Evolutionary conservation across 2,113 vertebrate species (phyloP), one percentile per base, ranked within the genome.

Genomic region (Syngnathus scovelli): DNA sequence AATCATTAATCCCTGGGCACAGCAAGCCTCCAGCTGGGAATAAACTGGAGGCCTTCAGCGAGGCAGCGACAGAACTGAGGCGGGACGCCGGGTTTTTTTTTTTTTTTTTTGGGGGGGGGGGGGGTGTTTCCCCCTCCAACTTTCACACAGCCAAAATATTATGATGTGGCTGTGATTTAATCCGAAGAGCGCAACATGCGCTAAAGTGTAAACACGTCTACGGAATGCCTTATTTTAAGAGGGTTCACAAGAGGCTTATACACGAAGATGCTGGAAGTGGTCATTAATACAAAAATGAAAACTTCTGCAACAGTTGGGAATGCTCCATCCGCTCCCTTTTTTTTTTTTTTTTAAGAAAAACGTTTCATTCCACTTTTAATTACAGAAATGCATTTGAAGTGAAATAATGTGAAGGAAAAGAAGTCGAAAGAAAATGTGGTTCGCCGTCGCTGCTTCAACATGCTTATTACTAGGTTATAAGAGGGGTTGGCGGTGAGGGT

Each of bases 401-500:
- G 37, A 64, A 74, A 75, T 66, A 37, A 70, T 44, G 38, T 41
- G 59, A 72, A 52, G 11, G 48, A 51, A 70, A 56, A 70, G 2
- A 7, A 55, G 10, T 15, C 12, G 38, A 54, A 67, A 75, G 48
- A 61, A 27, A 38, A 46, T 51, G 67, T 8, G 27, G 51, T 55
- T 67, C 69, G 69, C 48, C 66, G 58, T 54, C 13, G 76, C 23
- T n/a, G 64, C 70, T 85, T 85, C 78, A 76, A 61, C 90, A 90
- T n/a, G 65, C 88, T 92, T 92, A 91, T 88, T 88, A 89, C 90
- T 79, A 90, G 85, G 91, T 93, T 94, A 94, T 75, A 93, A 91
- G 92, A 62, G 74, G 43, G 70, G 84, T 33, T 64, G 58, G 56
- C 39, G 59, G 68, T 19, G 90, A 92, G 5, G 54, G 64, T 12